Conservation (phyloP, 2,888 invertebrate genomes). For the Pelosia muscerda region DNA sequence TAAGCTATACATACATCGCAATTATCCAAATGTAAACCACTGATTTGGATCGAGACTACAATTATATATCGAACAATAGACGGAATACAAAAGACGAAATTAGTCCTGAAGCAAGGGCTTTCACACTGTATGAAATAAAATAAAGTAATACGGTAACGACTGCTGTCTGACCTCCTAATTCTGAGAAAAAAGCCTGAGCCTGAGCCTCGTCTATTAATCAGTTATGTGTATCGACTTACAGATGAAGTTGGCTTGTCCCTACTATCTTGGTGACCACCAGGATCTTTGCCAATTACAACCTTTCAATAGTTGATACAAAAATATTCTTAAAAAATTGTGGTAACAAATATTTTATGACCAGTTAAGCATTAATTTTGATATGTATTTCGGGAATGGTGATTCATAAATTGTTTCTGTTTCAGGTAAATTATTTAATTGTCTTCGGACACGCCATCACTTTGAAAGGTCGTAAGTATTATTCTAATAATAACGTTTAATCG, state of each 20-base stretch:
- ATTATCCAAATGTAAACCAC: neutral
- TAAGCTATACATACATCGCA: neutral
- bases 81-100: neutral
- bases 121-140: neutral
- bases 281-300: too few relatives aligned
- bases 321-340: too few relatives aligned
- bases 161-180: neutral
- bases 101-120: neutral
- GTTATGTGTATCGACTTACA: too few relatives aligned
- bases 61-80: neutral
- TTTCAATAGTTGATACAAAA: too few relatives aligned
- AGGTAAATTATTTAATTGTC: conserved; percentile 7
- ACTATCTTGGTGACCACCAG: too few relatives aligned
- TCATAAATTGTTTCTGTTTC: conserved; percentile 8
- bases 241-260: too few relatives aligned
- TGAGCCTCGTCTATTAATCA: too few relatives aligned
- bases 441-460: neutral
- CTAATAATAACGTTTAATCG: too few relatives aligned
- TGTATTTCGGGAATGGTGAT: neutral
- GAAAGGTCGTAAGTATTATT: neutral
- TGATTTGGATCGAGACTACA: neutral
- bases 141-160: too few relatives aligned
- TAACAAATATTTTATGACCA: too few relatives aligned
- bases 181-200: too few relatives aligned
- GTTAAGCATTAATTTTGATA: too few relatives aligned